Percentiles rank a stretch among this genome's conserved stretches.
Evolutionary conservation across 1,140 invertebrate genomes (phyloP).

Genomic region (Drosophila ercepeae): DNA sequence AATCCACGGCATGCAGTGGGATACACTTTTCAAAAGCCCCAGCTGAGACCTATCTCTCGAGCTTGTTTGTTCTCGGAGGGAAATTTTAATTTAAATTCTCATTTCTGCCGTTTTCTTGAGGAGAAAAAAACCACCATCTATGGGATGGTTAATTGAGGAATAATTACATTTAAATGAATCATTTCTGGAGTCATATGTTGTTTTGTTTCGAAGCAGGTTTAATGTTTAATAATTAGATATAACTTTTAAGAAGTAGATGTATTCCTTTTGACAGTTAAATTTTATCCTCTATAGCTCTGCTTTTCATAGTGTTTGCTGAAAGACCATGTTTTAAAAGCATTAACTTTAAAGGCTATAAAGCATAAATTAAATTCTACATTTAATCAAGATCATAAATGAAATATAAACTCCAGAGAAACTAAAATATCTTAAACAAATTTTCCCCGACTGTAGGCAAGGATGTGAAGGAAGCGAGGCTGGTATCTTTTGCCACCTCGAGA

Average conservation of each 20-base stretch:
- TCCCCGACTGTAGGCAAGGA: background rate
- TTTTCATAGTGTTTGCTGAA: no score
- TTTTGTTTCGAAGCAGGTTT: no score
- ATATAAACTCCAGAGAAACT: background rate
- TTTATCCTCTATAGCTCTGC: no score
- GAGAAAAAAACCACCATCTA: background rate
- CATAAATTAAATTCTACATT: no score
- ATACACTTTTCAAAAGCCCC: slow-evolving; percentile 3
- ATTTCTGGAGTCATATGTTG: background rate
- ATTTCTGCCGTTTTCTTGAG: background rate
- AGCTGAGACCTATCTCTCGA: slow-evolving; percentile 36
- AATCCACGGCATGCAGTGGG: slow-evolving; percentile 31
- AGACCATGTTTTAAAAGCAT: no score
- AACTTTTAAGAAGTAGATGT: no score
- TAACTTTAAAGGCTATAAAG: no score
- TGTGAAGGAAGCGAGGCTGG: slow-evolving; percentile 10
- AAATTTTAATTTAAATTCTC: background rate
- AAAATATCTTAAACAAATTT: background rate
- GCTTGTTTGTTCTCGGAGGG: background rate
- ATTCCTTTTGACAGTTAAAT: no score
- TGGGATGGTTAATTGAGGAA: background rate
- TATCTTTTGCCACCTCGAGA: slow-evolving; percentile 38
- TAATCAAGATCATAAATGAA: no score
- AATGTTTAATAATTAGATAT: no score
- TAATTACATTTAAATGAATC: background rate